phyloP scores from a whole-genome alignment of 2,888 invertebrate genomes.

The Gryllus longicercus region DNA sequence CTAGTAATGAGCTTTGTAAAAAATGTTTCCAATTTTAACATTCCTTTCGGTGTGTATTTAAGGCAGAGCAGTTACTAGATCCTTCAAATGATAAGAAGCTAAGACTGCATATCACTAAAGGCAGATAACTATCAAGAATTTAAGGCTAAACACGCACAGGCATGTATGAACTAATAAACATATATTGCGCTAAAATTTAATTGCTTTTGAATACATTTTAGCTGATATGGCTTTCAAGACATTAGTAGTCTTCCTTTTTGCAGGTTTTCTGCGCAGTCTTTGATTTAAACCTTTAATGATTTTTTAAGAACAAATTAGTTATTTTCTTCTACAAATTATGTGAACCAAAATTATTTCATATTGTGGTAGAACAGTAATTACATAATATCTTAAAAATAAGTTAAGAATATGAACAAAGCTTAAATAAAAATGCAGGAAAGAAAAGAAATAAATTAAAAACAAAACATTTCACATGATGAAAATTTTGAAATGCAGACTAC shows the following conservation, averaged over 20 bases:
- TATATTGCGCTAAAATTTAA: not conserved
- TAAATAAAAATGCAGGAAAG: not conserved
- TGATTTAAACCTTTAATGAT: not conserved
- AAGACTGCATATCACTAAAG: not conserved
- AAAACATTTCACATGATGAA: not conserved
- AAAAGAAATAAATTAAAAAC: not conserved
- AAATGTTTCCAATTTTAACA: not conserved
- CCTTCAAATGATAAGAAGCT: not conserved
- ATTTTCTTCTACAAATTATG: not conserved
- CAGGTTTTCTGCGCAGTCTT: not conserved
- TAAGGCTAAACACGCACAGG: not conserved
- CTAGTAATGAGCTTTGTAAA: not conserved
- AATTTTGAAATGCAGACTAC: not conserved
- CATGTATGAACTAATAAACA: not conserved
- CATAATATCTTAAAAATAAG: too few species aligned
- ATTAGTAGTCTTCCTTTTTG: not conserved
- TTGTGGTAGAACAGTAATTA: too few species aligned
- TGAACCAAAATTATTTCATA: too few species aligned
- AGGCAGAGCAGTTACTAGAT: not conserved
- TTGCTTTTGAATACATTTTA: slow-evolving; percentile 1
- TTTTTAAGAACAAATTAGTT: not conserved
- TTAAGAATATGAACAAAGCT: not conserved
- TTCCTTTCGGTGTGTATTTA: not conserved
- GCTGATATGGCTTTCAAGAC: slow-evolving; percentile 8
- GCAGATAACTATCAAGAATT: not conserved